Base-by-base conservation (phyloP, 1,140 invertebrate genomes). In the Heliconius himera region DNA sequence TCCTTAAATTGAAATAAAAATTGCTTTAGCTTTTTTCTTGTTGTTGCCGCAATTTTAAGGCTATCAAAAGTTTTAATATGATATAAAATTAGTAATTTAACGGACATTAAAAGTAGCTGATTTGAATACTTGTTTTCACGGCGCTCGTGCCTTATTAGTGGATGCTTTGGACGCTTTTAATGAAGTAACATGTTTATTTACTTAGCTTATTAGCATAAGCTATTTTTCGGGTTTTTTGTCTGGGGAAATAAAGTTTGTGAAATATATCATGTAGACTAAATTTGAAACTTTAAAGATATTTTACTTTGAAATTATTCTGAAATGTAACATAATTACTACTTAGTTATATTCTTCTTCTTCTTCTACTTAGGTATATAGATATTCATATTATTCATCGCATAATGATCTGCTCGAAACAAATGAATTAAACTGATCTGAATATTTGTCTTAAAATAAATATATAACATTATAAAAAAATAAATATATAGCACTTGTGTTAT, bases 71-170 rank as follows among this genome's bases (percentile, higher is more conserved):
- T 66, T 66, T 66, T 66, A 66, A 66, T 66, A 66, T 66, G 60
- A 66, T 29, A 66, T 66, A 66, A 66, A 66, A 66, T 66, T 66
- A 66, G 20, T 71, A 41, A 72, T 71, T 77, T 70, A 71, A 66
- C 70, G 66, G 41, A 71, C 8, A 71, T 71, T 51, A 54, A 18
- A 77, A 22, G 66, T 49, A 13, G n/a, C 29, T 38, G n/a, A 77
- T 77, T 74, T 74, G 71, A 81, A 74, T 70, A 38, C 56, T 60
- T 46, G 26, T 76, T 71, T 75, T 60, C 41, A 75, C 75, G 79
- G 73, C 71, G 70, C 60, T 51, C 76, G 74, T 51, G 78, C 51
- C 60, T 74, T 66, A 71, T 80, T 70, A 77, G 75, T 29, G 74
- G 56, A 22, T 29, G 6, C n/a, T 75, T 38, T 75, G 33, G 54